Evolutionary conservation across 2,113 vertebrate genomes (phyloP).

Genomic region (Sorex araneus): DNA sequence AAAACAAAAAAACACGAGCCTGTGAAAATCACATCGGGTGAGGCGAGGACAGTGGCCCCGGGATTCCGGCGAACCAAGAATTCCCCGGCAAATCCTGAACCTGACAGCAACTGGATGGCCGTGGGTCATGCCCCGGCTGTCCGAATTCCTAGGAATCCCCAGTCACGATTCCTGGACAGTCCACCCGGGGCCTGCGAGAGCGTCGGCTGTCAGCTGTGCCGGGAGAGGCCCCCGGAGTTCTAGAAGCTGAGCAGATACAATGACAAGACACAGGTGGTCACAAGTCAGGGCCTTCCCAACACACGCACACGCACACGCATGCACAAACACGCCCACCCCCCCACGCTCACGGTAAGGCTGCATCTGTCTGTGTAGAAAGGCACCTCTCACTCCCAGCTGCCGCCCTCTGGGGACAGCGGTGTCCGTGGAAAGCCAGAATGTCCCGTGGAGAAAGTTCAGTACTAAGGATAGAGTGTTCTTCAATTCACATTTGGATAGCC

Average conservation of each 20-base stretch:
- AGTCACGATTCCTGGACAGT: slow-evolving; percentile 74
- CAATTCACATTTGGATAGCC: slow-evolving; percentile 91
- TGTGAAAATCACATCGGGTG: slow-evolving; percentile 70
- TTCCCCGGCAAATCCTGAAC: slow-evolving; percentile 53
- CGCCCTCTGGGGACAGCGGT: slow-evolving; percentile 85
- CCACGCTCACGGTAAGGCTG: slow-evolving; percentile 90
- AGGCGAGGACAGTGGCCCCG: slow-evolving; percentile 41
- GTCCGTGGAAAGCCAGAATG: slow-evolving; percentile 82
- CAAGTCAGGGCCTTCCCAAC: slow-evolving; percentile 88
- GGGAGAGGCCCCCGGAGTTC: slow-evolving; percentile 88
- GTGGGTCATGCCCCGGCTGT: slow-evolving; percentile 69
- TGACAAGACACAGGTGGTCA: slow-evolving; percentile 88
- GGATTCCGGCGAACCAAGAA: slow-evolving; percentile 70
- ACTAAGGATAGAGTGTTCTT: slow-evolving; percentile 87
- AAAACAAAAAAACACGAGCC: slow-evolving; percentile 11
- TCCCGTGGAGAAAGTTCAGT: slow-evolving; percentile 86
- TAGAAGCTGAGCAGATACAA: slow-evolving; percentile 86
- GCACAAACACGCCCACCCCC: not conserved
- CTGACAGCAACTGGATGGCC: slow-evolving; percentile 64
- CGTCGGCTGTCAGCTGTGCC: slow-evolving; percentile 80
- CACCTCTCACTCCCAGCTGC: slow-evolving; percentile 91
- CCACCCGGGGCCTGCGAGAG: slow-evolving; percentile 80
- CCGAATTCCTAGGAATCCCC: slow-evolving; percentile 79
- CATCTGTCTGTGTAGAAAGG: slow-evolving; percentile 89
- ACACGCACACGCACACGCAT: not conserved